A percentile compares a stretch with the other conserved stretches of the same genome.
These are phyloP conservation scores for Brachypalpus laphriformis DNA, from an alignment of 2,888 invertebrate species.

Conservation along the genomic window DNA sequence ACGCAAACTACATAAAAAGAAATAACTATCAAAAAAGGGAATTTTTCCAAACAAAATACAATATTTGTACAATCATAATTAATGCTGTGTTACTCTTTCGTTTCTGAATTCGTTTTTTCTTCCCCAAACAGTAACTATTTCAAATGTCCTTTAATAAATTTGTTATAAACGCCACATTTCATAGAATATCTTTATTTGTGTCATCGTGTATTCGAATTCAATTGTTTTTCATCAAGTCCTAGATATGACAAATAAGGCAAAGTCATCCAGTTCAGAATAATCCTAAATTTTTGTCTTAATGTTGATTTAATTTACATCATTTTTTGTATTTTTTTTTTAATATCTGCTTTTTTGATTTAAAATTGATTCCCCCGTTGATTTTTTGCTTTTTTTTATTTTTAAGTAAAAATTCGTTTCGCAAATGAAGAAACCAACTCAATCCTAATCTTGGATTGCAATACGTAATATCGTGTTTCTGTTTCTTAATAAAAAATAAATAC, in stretches of 20 bases:
- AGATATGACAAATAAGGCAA: constrained; percentile 56
- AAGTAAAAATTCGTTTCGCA: constrained; percentile 24
- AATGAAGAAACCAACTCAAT: constrained; percentile 14
- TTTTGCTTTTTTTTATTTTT: background rate
- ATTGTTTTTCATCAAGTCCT: constrained; percentile 22
- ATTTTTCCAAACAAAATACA: background rate
- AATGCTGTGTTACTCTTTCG: background rate
- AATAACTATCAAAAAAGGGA: too few species aligned
- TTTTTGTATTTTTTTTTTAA: background rate
- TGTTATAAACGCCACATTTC: background rate
- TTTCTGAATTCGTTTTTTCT: background rate
- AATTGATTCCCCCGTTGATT: constrained; percentile 53
- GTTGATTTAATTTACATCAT: constrained; percentile 29
- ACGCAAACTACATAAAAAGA: too few species aligned
- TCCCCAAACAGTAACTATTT: background rate
- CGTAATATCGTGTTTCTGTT: background rate
- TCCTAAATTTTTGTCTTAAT: constrained; percentile 15
- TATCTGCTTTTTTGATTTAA: constrained; percentile 25
- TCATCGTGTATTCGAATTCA: constrained; percentile 13
- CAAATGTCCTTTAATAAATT: background rate
- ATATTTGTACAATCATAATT: background rate
- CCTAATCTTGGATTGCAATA: background rate
- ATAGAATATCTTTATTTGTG: constrained; percentile 1
- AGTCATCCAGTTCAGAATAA: constrained; percentile 40
- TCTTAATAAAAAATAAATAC: background rate